These are phyloP conservation scores for Mimachlamys varia DNA, from an alignment of 2,888 invertebrate species.

Conservation along the genomic window DNA sequence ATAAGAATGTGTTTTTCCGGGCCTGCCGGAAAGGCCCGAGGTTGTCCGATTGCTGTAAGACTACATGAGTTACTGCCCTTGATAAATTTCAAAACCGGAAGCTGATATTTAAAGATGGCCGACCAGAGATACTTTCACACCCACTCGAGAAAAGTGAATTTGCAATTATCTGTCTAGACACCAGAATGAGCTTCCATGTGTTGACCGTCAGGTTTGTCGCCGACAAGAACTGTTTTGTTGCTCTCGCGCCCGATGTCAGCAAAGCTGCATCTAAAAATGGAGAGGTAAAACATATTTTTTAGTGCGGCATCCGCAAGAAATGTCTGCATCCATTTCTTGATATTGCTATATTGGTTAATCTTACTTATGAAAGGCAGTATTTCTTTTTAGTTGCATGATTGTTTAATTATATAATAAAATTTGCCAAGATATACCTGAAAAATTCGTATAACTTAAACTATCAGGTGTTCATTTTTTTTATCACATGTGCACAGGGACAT, in stretches of 20 bases:
- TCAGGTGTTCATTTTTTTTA: too few species aligned
- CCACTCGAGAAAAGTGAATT: background rate
- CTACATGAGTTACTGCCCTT: background rate
- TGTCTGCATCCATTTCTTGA: background rate
- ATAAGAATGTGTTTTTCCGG: too few species aligned
- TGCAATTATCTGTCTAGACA: background rate
- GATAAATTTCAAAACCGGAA: background rate
- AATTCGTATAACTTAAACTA: too few species aligned
- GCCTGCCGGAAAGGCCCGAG: too few species aligned
- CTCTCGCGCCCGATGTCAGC: slow-evolving; percentile 50
- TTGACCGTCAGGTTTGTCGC: slow-evolving; percentile 54
- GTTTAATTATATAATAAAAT: background rate
- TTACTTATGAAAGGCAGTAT: background rate
- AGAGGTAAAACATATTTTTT: slow-evolving; percentile 29
- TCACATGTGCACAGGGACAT: too few species aligned
- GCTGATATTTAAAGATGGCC: background rate
- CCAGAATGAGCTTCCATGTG: slow-evolving; percentile 57
- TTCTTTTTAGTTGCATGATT: background rate
- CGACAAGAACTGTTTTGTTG: slow-evolving; percentile 61
- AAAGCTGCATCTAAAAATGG: slow-evolving; percentile 41
- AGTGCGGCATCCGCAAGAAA: background rate
- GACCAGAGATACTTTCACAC: background rate
- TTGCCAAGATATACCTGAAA: too few species aligned
- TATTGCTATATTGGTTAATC: background rate
- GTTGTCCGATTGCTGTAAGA: background rate